These are phyloP conservation scores for Drosophila sulfurigaster DNA, from an alignment of 1,140 invertebrate genomes.

Conservation along the genomic window DNA sequence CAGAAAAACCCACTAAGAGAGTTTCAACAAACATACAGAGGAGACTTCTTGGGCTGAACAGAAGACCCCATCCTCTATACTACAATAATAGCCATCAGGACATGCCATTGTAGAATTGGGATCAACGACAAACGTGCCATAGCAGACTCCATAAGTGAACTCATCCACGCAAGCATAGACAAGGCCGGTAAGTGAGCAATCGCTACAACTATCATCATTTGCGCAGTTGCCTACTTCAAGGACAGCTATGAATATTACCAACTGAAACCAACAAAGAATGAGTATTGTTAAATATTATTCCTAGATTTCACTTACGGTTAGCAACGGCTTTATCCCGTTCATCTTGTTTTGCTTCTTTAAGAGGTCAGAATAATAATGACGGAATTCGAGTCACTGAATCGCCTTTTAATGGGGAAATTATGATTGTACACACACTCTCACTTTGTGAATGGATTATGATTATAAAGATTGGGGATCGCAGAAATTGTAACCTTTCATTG, in stretches of 20 bases:
- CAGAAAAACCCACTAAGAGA: background rate
- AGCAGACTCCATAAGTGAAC: slow-evolving; percentile 52
- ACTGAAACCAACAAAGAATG: slow-evolving; percentile 13
- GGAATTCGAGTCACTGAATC: slow-evolving; percentile 1
- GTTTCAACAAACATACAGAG: slow-evolving; percentile 18
- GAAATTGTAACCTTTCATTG: too few species aligned
- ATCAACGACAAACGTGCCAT: slow-evolving; percentile 9
- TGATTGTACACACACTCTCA: slow-evolving; percentile 7
- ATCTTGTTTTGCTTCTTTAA: slow-evolving; percentile 15
- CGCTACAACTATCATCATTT: slow-evolving; percentile 25
- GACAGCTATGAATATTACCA: slow-evolving; percentile 11
- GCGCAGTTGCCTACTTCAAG: slow-evolving; percentile 4
- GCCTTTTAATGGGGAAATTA: slow-evolving; percentile 28
- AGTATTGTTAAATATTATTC: too few species aligned
- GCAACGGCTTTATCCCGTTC: background rate
- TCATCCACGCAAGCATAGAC: slow-evolving; percentile 58
- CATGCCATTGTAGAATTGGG: slow-evolving; percentile 17
- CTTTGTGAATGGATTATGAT: slow-evolving; percentile 20
- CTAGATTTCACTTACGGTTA: slow-evolving; percentile 10
- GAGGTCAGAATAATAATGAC: slow-evolving; percentile 22
- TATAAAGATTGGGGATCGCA: slow-evolving; percentile 45
- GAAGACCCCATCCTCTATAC: slow-evolving; percentile 9
- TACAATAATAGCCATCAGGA: slow-evolving; percentile 49
- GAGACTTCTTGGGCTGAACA: slow-evolving; percentile 38
- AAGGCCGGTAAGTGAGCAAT: slow-evolving; percentile 38